Evolutionary conservation across 1,140 invertebrate genomes (phyloP), one percentile per base, ranked within the genome.

Genomic region (Eubasilissa regina): DNA sequence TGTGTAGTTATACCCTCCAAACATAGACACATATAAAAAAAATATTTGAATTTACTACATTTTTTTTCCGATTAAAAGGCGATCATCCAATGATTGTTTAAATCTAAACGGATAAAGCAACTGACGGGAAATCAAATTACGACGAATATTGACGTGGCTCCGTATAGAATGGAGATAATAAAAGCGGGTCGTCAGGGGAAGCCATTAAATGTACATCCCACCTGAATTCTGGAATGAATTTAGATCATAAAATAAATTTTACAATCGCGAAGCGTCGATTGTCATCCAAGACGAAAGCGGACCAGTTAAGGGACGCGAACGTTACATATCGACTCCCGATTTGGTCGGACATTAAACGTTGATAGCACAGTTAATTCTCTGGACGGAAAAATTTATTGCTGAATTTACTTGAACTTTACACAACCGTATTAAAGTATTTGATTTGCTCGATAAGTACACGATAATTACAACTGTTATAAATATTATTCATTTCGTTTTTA

Each of bases 201-300:
- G 55, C 35, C 66, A 58, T 77, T 80, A 80, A 80, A 80, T 35
- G 55, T 70, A 44, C 15, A 58, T n/a, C 56, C 53, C 79, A 44
- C 51, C 55, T 77, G 66, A 77, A 77, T 77, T 17, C 66, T 47
- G 21, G 58, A 80, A 80, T 77, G 79, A 77, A 77, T 80, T 80
- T 76, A 19, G 79, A 77, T 80, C 79, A 80, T 80, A 80, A 80
- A 80, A 80, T 77, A 76, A 80, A 80, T 58, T 80, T 80, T 72
- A 77, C 79, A 80, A 80, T 77, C 79, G 74, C 70, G 25, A 35
- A 35, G 25, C 25, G 53, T 58, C 55, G 55, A 21, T 58, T 58
- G 15, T 19, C 17, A 58, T 15, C 6, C 12, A 53, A 17, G 51
- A 53, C 6, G 55, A 58, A 21, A 21, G 8, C 15, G 7, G 11